Percentiles rank a stretch among this genome's conserved stretches.
phyloP scores from a whole-genome alignment of 2,797 vertebrate species.

The Argya squamiceps region DNA sequence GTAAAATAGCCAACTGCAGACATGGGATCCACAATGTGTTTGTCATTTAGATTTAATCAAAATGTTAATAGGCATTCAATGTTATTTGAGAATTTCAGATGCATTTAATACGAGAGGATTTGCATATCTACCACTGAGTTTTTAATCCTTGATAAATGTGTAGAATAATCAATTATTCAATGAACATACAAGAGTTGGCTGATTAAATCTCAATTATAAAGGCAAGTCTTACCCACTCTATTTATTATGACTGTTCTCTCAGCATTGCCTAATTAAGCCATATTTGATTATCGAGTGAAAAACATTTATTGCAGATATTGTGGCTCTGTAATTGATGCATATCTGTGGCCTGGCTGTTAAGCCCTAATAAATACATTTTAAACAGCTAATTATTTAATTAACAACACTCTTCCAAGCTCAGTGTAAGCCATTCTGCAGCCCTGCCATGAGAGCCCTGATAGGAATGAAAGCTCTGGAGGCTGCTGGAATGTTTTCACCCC shows the following conservation, averaged over 20 bases:
- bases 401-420: neutral
- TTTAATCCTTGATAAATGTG: slow-evolving; percentile 69
- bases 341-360: slow-evolving; percentile 58
- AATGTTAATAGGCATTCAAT: slow-evolving; percentile 42
- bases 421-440: neutral
- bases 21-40: neutral
- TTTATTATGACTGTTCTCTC: slow-evolving; percentile 62
- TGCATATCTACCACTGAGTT: slow-evolving; percentile 57
- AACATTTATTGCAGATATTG: slow-evolving; percentile 66
- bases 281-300: slow-evolving; percentile 62
- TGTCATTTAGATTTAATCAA: slow-evolving; percentile 35
- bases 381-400: slow-evolving; percentile 69
- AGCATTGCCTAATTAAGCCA: slow-evolving; percentile 64
- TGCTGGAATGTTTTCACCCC: neutral
- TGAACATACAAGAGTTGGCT: slow-evolving; percentile 47
- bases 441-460: neutral
- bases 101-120: slow-evolving; percentile 33
- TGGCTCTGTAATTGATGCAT: slow-evolving; percentile 59
- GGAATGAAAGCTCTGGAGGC: neutral
- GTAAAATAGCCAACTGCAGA: neutral
- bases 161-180: slow-evolving; percentile 71
- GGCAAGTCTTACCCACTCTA: slow-evolving; percentile 41
- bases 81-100: slow-evolving; percentile 34
- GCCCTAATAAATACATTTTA: slow-evolving; percentile 60
- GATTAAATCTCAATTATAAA: slow-evolving; percentile 73